Base-by-base conservation (phyloP, 92 coral and sea anemone species). In the Nematostella vectensis region DNA sequence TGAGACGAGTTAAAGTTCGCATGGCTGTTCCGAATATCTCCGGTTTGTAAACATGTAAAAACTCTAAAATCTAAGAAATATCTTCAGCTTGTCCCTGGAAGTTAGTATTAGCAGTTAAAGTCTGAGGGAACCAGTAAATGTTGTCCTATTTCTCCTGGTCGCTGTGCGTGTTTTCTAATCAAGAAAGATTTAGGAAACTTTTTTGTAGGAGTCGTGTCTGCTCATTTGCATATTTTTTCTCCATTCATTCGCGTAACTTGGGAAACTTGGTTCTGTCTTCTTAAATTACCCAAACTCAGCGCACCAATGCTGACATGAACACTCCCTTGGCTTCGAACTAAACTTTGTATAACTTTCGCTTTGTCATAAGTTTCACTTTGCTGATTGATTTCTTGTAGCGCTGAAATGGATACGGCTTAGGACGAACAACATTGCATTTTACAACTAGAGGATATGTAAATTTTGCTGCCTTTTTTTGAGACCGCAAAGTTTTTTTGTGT, bases 161-260 rank as follows among this genome's bases (percentile, higher is more conserved):
- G n/a, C n/a, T n/a, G n/a, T n/a, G n/a, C n/a, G n/a, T n/a, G n/a
- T n/a, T n/a, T n/a, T n/a, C n/a, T n/a, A 33, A 68, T 36, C 23
- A 40, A 57, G 28, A 62, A 78, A 61, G 94, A 72, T 75, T 85
- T 69, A 25, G 45, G 62, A 85, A 85, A 81, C 78, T 85, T 85
- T 76, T 75, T 56, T 65, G 64, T 58, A 64, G 70, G 57, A 48
- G 61, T 54, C 70, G 72, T 57, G 70, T 60, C 63, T 58, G 10
- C 65, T 67, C 45, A 67, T 68, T 75, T 62, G 66, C 75, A 65
- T 71, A 66, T 56, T 37, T 45, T 67, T 75, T 64, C 74, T 57
- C 67, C 88, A 84, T 84, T 84, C 94, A 85, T 85, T 85, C 87
- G 78, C 56, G 37, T 50, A 42, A 62, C 39, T 53, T 65, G 52